phyloP scores from a whole-genome alignment of 1,140 invertebrate genomes.

The Lutraria rhynchaena region DNA sequence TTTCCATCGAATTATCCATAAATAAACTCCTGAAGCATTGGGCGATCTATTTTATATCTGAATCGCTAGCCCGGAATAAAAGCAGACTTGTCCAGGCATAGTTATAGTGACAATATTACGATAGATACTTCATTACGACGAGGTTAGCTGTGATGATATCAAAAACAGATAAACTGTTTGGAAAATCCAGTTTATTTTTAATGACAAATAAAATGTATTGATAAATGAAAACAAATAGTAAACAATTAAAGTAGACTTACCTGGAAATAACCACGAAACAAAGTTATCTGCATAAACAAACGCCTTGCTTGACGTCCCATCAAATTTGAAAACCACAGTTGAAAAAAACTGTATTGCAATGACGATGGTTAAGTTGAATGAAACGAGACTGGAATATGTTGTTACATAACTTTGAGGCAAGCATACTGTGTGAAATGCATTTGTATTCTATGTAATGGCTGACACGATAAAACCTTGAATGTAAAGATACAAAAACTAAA shows the following conservation, averaged over 20 bases:
- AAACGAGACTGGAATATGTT: conserved; percentile 41
- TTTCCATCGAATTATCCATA: too few species aligned
- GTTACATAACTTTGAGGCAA: conserved; percentile 21
- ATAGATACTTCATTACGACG: too few species aligned
- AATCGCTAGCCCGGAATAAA: too few species aligned
- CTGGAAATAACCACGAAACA: conserved; percentile 19
- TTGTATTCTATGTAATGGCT: not conserved
- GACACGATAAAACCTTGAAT: not conserved
- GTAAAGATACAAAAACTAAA: not conserved
- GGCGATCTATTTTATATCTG: too few species aligned
- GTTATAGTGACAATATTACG: too few species aligned
- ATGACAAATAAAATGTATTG: not conserved
- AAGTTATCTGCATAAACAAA: not conserved
- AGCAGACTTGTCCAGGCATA: too few species aligned
- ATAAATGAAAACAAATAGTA: not conserved
- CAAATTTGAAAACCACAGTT: not conserved
- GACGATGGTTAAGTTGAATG: conserved; percentile 17
- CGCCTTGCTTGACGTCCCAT: not conserved
- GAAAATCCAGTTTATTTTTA: not conserved
- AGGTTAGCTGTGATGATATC: not conserved
- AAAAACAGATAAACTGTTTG: not conserved
- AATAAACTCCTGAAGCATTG: too few species aligned
- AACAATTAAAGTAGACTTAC: not conserved
- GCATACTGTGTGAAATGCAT: not conserved
- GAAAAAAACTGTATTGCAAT: conserved; percentile 20